phyloP scores from a whole-genome alignment of 30 jellyfish, hydroid and myxozoan genomes.

The Chrysaora quinquecirrha region DNA sequence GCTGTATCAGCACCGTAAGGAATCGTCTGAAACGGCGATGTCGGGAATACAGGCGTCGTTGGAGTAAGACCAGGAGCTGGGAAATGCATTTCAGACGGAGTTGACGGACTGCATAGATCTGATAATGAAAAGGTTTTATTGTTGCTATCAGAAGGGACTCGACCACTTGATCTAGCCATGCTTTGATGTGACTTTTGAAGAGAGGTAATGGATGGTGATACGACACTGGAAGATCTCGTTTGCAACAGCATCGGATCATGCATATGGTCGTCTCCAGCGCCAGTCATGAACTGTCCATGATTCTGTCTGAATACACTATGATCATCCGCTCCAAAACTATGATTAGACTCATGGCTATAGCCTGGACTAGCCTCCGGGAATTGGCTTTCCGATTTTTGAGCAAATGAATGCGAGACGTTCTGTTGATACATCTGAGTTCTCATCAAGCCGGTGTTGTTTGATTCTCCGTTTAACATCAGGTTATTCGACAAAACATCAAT shows the following conservation, averaged over 20 bases:
- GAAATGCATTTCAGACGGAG: conserved; percentile 46
- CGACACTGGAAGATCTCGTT: conserved; percentile 4
- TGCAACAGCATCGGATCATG: conserved; percentile 1
- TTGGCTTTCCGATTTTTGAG: background rate
- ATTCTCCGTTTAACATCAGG: conserved; percentile 7
- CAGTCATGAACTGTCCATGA: background rate
- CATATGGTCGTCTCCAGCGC: background rate
- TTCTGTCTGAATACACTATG: background rate
- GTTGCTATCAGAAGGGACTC: conserved; percentile 18
- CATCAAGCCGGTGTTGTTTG: background rate
- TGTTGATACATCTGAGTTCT: background rate
- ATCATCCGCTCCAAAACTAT: background rate
- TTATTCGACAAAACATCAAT: conserved; percentile 9
- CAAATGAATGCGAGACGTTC: background rate
- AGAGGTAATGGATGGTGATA: conserved; percentile 9
- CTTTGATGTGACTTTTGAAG: conserved; percentile 5
- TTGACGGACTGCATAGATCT: conserved; percentile 16
- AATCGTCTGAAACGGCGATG: conserved; percentile 67
- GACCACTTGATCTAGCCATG: conserved; percentile 1
- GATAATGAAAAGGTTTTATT: conserved; percentile 49
- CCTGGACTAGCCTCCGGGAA: conserved; percentile 2
- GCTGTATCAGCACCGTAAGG: conserved; percentile 40
- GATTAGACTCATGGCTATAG: background rate
- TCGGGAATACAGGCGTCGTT: conserved; percentile 70
- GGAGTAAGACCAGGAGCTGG: conserved; percentile 77